These are phyloP conservation scores for Dryas iulia DNA, from an alignment of 1,140 invertebrate species.

Conservation along the genomic window DNA sequence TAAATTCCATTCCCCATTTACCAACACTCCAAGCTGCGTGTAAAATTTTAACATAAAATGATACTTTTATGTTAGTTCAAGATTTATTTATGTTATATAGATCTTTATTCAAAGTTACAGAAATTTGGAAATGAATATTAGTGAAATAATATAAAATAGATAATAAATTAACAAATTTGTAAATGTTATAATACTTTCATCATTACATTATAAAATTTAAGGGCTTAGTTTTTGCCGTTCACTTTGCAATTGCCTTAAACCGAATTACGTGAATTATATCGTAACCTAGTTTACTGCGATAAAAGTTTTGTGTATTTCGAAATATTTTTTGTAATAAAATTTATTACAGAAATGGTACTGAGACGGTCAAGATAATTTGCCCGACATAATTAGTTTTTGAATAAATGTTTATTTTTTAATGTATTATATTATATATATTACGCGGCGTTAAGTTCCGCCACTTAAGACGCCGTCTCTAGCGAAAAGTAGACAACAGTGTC, in stretches of 20 bases:
- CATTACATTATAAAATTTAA: conserved; percentile 15
- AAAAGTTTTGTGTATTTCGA: conserved; percentile 10
- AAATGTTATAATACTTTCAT: conserved; percentile 7
- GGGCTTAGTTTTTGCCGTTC: conserved; percentile 20
- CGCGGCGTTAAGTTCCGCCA: too few relatives aligned
- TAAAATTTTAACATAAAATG: too few relatives aligned
- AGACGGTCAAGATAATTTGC: background rate
- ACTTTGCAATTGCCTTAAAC: conserved; percentile 10
- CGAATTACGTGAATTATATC: conserved; percentile 17
- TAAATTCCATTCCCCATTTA: too few relatives aligned
- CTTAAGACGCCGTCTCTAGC: too few relatives aligned
- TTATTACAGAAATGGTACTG: background rate
- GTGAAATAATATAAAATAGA: background rate
- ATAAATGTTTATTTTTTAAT: background rate
- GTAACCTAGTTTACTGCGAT: conserved; percentile 16
- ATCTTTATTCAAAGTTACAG: too few relatives aligned
- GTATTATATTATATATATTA: too few relatives aligned
- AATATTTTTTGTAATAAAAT: conserved; percentile 8
- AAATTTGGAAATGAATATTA: background rate
- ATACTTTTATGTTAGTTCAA: too few relatives aligned
- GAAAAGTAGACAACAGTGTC: too few relatives aligned
- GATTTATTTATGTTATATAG: too few relatives aligned
- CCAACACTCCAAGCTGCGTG: too few relatives aligned
- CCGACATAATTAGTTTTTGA: background rate
- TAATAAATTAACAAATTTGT: conserved; percentile 2